These are phyloP conservation scores for Neostethus bicornis DNA, from an alignment of 2,797 vertebrate genomes.

Conservation along the genomic window DNA sequence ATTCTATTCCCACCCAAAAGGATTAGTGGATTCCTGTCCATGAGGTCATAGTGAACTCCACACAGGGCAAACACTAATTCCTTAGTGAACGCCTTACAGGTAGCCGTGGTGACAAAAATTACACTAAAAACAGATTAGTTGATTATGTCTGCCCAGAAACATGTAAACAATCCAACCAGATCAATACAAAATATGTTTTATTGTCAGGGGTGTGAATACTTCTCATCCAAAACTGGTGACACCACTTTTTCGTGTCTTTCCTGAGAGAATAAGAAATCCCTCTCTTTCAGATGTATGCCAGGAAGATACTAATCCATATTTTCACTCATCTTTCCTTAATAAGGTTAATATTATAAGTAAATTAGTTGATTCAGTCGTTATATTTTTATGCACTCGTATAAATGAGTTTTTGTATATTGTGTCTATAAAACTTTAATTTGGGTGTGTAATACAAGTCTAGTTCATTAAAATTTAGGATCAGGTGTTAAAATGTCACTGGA, in stretches of 20 bases:
- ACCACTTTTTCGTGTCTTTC: constrained; percentile 38
- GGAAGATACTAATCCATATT: constrained; percentile 65
- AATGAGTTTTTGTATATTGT: too few relatives aligned
- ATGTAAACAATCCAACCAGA: constrained; percentile 78
- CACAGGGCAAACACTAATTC: constrained; percentile 20
- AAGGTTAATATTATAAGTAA: constrained; percentile 52
- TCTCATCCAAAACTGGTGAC: constrained; percentile 61
- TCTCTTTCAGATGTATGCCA: constrained; percentile 63
- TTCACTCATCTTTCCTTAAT: constrained; percentile 64
- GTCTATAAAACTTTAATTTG: constrained; percentile 52
- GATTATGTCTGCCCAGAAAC: constrained; percentile 76
- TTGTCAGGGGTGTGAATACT: constrained; percentile 64
- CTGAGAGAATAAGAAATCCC: constrained; percentile 29
- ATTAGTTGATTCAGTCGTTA: constrained; percentile 50
- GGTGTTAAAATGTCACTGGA: constrained; percentile 54
- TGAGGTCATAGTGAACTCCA: constrained; percentile 55
- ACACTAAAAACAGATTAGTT: constrained; percentile 71
- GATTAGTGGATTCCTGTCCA: constrained; percentile 61
- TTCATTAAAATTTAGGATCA: constrained; percentile 62
- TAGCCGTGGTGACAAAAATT: constrained; percentile 61
- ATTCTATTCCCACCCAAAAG: constrained; percentile 24
- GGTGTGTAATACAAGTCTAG: constrained; percentile 41
- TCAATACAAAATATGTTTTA: constrained; percentile 81
- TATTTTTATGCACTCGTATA: too few relatives aligned
- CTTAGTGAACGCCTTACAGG: constrained; percentile 32